Evolutionary conservation across 2,797 vertebrate genomes (phyloP), one percentile per base, ranked within the genome.

Genomic region (Natrix natrix): DNA sequence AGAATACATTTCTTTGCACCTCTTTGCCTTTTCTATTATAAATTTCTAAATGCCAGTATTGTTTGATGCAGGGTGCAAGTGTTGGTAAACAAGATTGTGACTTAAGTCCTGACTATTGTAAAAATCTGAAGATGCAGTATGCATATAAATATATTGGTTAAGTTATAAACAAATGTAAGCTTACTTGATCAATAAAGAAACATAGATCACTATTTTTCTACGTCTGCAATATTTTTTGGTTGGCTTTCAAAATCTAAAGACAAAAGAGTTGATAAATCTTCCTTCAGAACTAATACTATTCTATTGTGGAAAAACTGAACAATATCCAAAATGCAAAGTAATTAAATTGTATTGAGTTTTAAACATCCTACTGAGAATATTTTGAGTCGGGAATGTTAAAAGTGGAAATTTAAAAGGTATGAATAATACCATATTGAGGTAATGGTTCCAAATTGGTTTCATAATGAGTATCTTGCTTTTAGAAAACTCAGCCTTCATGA

Each of bases 101-200:
- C 69, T 92, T 57, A 69, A 0, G 59, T 89, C 89, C 88, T 94
- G 66, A 94, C 88, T 94, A 90, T 94, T 90, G 94, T 95, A 93
- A 66, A 32, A 91, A 96, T 93, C 89, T 96, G 89, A 95, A 96
- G 93, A 93, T 94, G 88, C 63, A 87, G 86, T 94, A 94, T 95
- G 93, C 94, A 94, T 92, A 95, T 92, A 95, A 94, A 93, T 91
- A 92, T 93, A 91, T 92, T 92, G 92, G 92, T 93, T 95, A 95
- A 93, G 92, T 95, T 95, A 95, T 94, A 83, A 94, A 86, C 69
- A 94, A 91, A 95, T 94, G 94, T 93, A 94, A 93, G 93, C 22
- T 83, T 94, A 92, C 92, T 91, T 92, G 93, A 94, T 94, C 83
- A 96, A 95, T 97, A 97, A 97, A 96, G 94, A 93, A 88, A 61